Base-by-base conservation (phyloP, 2,797 vertebrate genomes). In the Cephalopachus bancanus region DNA sequence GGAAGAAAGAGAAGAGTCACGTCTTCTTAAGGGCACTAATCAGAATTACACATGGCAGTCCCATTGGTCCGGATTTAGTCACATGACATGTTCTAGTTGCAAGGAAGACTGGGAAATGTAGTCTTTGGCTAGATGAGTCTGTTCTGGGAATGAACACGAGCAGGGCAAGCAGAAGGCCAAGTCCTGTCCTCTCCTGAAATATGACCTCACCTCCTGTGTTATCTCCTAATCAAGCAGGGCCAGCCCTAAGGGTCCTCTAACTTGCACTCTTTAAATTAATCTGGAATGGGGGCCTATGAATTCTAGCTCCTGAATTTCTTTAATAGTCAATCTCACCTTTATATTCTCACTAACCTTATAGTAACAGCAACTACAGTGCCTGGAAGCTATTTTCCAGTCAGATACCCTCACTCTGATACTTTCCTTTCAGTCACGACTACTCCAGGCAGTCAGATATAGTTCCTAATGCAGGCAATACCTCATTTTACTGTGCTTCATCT, bases 81-180 rank as follows among this genome's bases (percentile, higher is more conserved):
- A 59, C 19, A 3, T 87, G 81, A 90, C 44, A 51, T 83, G 20
- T 11, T 33, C 15, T 30, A 60, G 85, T 72, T 37, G 76, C 89
- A 96, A 78, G 85, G 76, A 7, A 84, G 5, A 3, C 91, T 94
- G 76, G 84, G 71, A 84, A 86, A 33, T 44, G n/a, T 67, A 60
- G 60, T 92, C 71, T 76, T 44, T 15, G 22, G 49, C 33, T 94
- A 37, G 37, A 59, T 3, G 17, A 53, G 30, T 24, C 74, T 44
- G 17, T 60, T 49, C 62, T 65, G 37, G 78, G 51, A 17, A 37
- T 2, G 33, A 62, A n/a, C 33, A 7, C 37, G 12, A 1, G 0
- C 7, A 22, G 26, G 33, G 14, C 22, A 14, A 22, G n/a, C 19
- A 5, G 80, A n/a, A 83, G 28, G 8, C 30, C 65, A 22, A 11